phyloP scores from a whole-genome alignment of 2,888 invertebrate genomes.

The Microctonus brassicae region DNA sequence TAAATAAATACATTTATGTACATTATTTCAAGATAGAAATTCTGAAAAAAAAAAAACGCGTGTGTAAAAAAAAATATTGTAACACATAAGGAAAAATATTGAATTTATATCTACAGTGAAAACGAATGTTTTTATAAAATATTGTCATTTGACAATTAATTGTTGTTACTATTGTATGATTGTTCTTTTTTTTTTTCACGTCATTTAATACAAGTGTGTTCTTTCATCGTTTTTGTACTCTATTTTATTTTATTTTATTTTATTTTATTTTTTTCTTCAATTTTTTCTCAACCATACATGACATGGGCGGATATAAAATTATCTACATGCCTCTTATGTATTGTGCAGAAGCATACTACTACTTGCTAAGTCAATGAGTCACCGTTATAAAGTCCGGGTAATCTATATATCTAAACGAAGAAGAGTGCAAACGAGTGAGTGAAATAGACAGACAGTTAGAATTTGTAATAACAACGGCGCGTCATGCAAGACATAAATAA shows the following conservation, averaged over 20 bases:
- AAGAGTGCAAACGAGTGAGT: slow-evolving; percentile 12
- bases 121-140: slow-evolving; percentile 4
- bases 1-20: neutral
- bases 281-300: neutral
- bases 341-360: slow-evolving; percentile 37
- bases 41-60: neutral
- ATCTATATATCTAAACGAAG: slow-evolving; percentile 25
- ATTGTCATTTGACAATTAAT: slow-evolving; percentile 27
- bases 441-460: slow-evolving; percentile 15
- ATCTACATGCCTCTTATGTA: slow-evolving; percentile 32
- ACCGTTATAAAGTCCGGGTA: slow-evolving; percentile 43
- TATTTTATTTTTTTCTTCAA: slow-evolving; percentile 21
- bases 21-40: neutral
- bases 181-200: slow-evolving; percentile 18
- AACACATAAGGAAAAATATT: slow-evolving; percentile 4
- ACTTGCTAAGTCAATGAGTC: slow-evolving; percentile 41
- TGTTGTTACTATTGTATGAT: slow-evolving; percentile 27
- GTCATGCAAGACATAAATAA: slow-evolving; percentile 19
- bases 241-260: slow-evolving; percentile 11
- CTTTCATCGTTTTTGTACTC: slow-evolving; percentile 12
- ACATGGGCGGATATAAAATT: slow-evolving; percentile 28
- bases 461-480: slow-evolving; percentile 16
- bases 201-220: slow-evolving; percentile 16
- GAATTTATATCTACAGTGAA: slow-evolving; percentile 1
- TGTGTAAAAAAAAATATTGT: neutral